These are phyloP conservation scores for Carettochelys insculpta DNA, from an alignment of 2,113 vertebrate genomes.

Conservation along the genomic window DNA sequence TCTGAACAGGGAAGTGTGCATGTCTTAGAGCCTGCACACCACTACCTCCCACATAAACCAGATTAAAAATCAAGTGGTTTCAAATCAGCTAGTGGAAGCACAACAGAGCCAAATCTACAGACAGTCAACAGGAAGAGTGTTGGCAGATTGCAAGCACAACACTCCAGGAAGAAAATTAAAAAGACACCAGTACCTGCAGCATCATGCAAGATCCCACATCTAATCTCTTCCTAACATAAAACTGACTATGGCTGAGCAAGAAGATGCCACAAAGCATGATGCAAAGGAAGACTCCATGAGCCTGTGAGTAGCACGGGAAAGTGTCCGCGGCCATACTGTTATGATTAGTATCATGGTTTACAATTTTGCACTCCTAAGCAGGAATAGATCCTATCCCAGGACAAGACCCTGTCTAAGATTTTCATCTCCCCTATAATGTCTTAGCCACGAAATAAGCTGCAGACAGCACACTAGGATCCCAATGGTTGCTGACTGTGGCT, in stretches of 20 bases:
- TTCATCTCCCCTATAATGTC: no score
- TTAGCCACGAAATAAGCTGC: not conserved
- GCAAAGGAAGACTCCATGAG: not conserved
- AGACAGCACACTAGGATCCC: not conserved
- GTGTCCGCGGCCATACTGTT: not conserved
- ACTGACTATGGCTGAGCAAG: not conserved
- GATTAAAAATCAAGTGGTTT: not conserved
- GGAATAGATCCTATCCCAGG: not conserved
- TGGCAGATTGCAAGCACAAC: not conserved
- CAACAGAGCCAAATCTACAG: not conserved
- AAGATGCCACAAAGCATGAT: not conserved
- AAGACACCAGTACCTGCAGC: not conserved
- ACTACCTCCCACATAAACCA: not conserved
- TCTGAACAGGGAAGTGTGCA: not conserved
- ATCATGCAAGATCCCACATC: not conserved
- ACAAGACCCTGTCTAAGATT: not conserved
- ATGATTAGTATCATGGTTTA: not conserved
- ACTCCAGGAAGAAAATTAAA: no score
- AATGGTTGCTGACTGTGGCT: not conserved
- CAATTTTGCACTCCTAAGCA: not conserved
- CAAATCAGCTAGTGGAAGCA: not conserved
- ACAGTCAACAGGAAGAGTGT: not conserved
- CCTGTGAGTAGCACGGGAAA: not conserved
- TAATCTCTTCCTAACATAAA: not conserved
- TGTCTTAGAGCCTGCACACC: not conserved